Conservation (phyloP, 2,113 vertebrate species). For the Notechis scutatus region DNA sequence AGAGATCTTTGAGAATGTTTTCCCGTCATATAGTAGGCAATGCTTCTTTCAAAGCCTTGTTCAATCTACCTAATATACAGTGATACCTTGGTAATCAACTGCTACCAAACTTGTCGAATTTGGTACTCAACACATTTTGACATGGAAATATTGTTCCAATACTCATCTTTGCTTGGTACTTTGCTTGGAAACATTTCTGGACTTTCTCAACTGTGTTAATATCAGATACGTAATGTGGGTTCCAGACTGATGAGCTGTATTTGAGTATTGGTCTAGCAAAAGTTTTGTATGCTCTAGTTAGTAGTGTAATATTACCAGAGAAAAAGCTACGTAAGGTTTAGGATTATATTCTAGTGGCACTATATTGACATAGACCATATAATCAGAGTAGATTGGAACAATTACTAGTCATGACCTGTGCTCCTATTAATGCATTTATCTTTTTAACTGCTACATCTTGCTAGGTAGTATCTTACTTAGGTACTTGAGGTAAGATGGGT, state of each 20-base stretch:
- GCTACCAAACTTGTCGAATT: not conserved
- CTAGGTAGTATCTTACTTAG: not conserved
- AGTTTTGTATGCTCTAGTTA: too few relatives aligned
- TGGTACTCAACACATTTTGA: not conserved
- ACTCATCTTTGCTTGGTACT: not conserved
- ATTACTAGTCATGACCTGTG: not conserved
- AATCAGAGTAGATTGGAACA: not conserved
- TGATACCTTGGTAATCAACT: not conserved
- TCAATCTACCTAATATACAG: not conserved
- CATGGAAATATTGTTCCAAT: not conserved
- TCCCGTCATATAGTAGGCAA: not conserved
- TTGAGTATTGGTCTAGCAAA: too few relatives aligned
- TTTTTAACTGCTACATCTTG: not conserved
- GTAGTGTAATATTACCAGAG: too few relatives aligned
- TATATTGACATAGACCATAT: not conserved
- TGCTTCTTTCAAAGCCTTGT: not conserved
- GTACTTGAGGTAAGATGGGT: not conserved
- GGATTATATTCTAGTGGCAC: not conserved
- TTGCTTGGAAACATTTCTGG: too few relatives aligned
- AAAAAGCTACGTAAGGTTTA: not conserved
- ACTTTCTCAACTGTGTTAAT: too few relatives aligned
- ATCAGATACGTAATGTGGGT: too few relatives aligned
- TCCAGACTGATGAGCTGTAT: too few relatives aligned
- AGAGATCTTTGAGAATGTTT: not conserved
- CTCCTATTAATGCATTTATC: not conserved